A percentile compares a stretch with the other conserved stretches of the same genome.
Conservation (phyloP, 2,797 vertebrate species). For the Anisognathus igniventris region DNA sequence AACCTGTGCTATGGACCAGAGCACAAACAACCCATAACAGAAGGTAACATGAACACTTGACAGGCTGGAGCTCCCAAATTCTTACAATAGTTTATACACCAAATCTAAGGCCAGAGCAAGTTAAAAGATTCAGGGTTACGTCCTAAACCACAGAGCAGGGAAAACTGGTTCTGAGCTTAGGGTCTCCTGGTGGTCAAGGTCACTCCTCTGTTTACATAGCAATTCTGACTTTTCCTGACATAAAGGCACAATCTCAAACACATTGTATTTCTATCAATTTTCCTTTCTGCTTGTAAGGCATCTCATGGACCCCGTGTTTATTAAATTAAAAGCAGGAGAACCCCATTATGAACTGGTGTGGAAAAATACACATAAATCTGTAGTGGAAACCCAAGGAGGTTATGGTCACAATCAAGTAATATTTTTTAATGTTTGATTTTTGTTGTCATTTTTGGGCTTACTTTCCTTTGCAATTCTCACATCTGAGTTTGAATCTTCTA, state of each 20-base stretch:
- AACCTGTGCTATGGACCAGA: neutral
- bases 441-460: neutral
- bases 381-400: neutral
- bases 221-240: neutral
- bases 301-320: neutral
- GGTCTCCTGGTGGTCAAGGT: neutral
- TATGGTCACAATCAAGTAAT: neutral
- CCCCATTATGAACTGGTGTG: neutral
- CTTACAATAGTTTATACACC: neutral
- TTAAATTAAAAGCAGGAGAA: neutral
- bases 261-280: neutral
- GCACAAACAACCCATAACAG: neutral
- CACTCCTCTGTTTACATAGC: fast-evolving
- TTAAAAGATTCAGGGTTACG: neutral
- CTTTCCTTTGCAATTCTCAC: neutral
- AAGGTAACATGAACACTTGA: neutral
- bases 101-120: neutral
- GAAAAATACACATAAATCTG: neutral
- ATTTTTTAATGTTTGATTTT: neutral
- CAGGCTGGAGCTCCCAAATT: neutral
- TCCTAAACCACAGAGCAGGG: neutral
- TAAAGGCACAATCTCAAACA: neutral
- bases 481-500: neutral
- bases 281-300: neutral
- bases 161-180: neutral